Conservation (phyloP, 2,113 vertebrate species). For the Aptenodytes patagonicus region DNA sequence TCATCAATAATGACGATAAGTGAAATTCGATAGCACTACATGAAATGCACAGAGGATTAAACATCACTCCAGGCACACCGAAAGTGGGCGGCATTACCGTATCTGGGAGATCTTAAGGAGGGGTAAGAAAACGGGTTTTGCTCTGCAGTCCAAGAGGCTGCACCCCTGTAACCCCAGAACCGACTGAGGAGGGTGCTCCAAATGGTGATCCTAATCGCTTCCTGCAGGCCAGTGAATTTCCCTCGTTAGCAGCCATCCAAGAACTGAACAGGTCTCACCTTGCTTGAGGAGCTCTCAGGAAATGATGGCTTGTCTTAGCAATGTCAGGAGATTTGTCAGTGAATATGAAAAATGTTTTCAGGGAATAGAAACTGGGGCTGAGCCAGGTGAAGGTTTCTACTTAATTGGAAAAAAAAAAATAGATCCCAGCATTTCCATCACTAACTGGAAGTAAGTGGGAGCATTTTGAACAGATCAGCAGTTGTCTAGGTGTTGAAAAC, state of each 20-base stretch:
- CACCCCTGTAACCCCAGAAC: neutral
- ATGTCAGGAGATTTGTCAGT: constrained; percentile 32
- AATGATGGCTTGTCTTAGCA: constrained; percentile 18
- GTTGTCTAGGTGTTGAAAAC: neutral
- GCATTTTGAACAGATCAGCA: neutral
- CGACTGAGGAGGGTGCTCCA: neutral
- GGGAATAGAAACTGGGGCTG: constrained; percentile 37
- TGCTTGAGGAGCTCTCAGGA: constrained; percentile 9
- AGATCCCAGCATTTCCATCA: neutral
- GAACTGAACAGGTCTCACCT: neutral
- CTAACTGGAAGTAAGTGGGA: constrained; percentile 19
- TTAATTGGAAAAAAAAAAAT: neutral
- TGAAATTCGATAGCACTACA: neutral
- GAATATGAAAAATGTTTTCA: constrained; percentile 39
- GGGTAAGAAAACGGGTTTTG: neutral
- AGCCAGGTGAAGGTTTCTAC: constrained; percentile 45
- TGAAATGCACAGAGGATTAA: constrained; percentile 54
- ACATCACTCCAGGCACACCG: constrained; percentile 28
- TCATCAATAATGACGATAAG: constrained; percentile 58
- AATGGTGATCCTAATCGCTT: neutral
- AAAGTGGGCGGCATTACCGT: neutral
- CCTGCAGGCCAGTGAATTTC: constrained; percentile 10
- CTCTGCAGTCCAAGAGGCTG: neutral
- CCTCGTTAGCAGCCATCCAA: neutral
- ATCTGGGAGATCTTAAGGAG: constrained; percentile 20